phyloP scores from a whole-genome alignment of 2,888 invertebrate genomes.

The Apotomis capreana region DNA sequence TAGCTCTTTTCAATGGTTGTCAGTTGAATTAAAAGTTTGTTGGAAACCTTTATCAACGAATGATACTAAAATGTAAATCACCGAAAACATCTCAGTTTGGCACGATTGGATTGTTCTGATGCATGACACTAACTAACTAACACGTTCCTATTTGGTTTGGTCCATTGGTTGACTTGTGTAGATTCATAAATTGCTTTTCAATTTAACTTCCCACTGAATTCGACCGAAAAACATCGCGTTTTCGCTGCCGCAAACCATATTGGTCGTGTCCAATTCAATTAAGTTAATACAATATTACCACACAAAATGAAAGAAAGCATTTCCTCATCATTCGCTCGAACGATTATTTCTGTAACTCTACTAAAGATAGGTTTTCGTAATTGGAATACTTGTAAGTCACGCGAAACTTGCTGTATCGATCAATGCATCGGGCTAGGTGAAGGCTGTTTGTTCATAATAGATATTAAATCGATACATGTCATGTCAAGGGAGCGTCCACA shows the following conservation, averaged over 20 bases:
- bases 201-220: too few relatives aligned
- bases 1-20: neutral
- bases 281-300: slow-evolving; percentile 18
- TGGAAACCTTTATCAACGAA: neutral
- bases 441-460: neutral
- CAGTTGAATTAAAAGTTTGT: neutral
- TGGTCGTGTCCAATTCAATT: neutral
- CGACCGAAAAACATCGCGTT: neutral
- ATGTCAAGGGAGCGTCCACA: neutral
- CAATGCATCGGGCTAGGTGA: slow-evolving; percentile 11
- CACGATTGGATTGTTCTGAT: too few relatives aligned
- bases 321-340: slow-evolving; percentile 17
- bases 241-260: too few relatives aligned
- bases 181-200: too few relatives aligned
- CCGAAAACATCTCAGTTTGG: too few relatives aligned
- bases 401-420: slow-evolving; percentile 21
- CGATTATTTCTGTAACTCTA: slow-evolving; percentile 9
- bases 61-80: neutral
- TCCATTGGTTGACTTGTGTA: too few relatives aligned
- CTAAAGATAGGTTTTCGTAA: slow-evolving; percentile 25
- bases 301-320: slow-evolving; percentile 4
- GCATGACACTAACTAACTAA: too few relatives aligned
- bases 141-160: too few relatives aligned
- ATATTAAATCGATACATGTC: neutral
- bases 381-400: slow-evolving; percentile 21